Percentiles rank a stretch among this genome's conserved stretches.
Evolutionary conservation across 2,888 invertebrate genomes (phyloP).

Genomic region (Parasteatoda lunata): DNA sequence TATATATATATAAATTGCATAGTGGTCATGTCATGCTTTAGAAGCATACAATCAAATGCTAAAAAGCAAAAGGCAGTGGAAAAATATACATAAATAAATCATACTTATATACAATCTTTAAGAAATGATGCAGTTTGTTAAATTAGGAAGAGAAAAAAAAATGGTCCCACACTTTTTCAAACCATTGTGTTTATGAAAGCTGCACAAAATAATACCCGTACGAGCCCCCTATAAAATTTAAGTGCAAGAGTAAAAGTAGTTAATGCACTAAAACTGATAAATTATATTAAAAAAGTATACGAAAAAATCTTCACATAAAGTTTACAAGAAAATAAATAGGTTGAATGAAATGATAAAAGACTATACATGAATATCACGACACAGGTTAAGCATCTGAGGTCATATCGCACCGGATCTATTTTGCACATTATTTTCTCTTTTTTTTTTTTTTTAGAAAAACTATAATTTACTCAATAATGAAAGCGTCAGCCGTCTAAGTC

Average conservation of each 20-base stretch:
- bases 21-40: constrained; percentile 35
- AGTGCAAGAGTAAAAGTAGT: constrained; percentile 35
- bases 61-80: constrained; percentile 51
- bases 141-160: background rate
- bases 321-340: constrained; percentile 58
- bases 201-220: constrained; percentile 64
- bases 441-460: background rate
- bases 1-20: constrained; percentile 46
- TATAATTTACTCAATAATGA: background rate
- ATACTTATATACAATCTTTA: background rate
- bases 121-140: background rate
- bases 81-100: constrained; percentile 1
- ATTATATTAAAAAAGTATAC: background rate
- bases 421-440: background rate
- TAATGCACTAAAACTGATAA: constrained; percentile 21
- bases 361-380: constrained; percentile 47
- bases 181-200: constrained; percentile 28
- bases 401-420: constrained; percentile 3
- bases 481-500: constrained; percentile 44
- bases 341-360: constrained; percentile 60
- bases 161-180: constrained; percentile 15
- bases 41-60: constrained; percentile 38
- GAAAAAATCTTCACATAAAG: constrained; percentile 12
- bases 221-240: constrained; percentile 36
- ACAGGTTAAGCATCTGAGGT: constrained; percentile 3